Percentiles rank a stretch among this genome's conserved stretches.
Conservation (phyloP, 2,113 vertebrate genomes). For the Vulpes ferrilata region DNA sequence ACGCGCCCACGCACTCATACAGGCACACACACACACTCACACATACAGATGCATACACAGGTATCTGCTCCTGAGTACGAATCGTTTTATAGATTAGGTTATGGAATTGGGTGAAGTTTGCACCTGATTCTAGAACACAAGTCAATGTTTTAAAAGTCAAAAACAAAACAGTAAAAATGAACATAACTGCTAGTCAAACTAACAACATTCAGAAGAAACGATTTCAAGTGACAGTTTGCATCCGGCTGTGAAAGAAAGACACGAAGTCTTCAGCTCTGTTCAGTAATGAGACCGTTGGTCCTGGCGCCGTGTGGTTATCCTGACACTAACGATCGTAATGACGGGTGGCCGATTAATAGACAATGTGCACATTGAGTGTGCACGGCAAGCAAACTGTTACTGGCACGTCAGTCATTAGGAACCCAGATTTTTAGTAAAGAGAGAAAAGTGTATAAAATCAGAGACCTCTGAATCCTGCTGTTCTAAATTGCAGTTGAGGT, state of each 20-base stretch:
- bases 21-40: accelerated
- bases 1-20: accelerated
- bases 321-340: accelerated
- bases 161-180: background rate
- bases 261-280: background rate
- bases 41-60: background rate
- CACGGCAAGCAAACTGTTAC: background rate
- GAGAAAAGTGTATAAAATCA: background rate
- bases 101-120: background rate
- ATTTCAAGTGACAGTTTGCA: no score
- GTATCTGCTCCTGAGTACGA: background rate
- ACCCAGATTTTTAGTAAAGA: background rate
- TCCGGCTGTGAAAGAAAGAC: accelerated
- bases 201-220: background rate
- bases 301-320: accelerated
- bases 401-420: background rate
- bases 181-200: background rate
- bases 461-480: background rate
- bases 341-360: no score
- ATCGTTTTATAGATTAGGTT: background rate
- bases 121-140: background rate
- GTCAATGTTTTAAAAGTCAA: background rate
- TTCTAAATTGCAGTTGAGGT: background rate
- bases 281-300: background rate
- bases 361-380: background rate